Conservation (phyloP, 2,888 invertebrate species). For the Cyclophora punctaria region DNA sequence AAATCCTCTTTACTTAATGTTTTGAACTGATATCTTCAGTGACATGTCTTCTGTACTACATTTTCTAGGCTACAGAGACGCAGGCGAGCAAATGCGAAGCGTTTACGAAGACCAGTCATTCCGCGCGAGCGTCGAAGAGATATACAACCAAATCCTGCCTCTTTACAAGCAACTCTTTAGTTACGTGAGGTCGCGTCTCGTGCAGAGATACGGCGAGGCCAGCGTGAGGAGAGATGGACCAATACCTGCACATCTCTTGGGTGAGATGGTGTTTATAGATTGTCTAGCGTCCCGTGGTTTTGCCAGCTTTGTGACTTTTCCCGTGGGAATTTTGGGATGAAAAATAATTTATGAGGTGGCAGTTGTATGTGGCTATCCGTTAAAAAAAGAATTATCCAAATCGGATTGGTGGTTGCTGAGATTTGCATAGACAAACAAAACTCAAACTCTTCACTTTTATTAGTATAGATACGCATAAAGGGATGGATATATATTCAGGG, state of each 20-base stretch:
- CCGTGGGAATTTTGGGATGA: too few relatives aligned
- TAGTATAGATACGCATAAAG: background rate
- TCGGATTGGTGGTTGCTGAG: too few relatives aligned
- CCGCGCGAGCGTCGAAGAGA: conserved; percentile 71
- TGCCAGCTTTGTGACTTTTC: too few relatives aligned
- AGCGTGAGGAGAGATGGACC: conserved; percentile 80
- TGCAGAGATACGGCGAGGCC: conserved; percentile 77
- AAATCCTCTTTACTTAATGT: too few relatives aligned
- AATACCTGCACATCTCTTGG: conserved; percentile 88
- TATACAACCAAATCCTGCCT: conserved; percentile 80
- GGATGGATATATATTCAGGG: background rate
- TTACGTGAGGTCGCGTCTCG: conserved; percentile 82
- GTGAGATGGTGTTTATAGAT: conserved; percentile 25
- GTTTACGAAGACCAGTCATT: conserved; percentile 82
- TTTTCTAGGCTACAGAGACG: conserved; percentile 81
- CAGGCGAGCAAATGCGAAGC: conserved; percentile 86
- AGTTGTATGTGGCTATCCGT: too few relatives aligned
- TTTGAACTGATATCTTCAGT: too few relatives aligned
- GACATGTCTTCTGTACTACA: background rate
- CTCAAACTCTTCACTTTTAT: background rate
- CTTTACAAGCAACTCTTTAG: conserved; percentile 89
- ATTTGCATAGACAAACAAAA: too few relatives aligned
- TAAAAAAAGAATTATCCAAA: too few relatives aligned
- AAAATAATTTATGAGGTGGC: too few relatives aligned
- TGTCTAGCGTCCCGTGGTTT: background rate